Conservation (phyloP, 1,140 invertebrate genomes). For the Akabosia matsudoensis region DNA sequence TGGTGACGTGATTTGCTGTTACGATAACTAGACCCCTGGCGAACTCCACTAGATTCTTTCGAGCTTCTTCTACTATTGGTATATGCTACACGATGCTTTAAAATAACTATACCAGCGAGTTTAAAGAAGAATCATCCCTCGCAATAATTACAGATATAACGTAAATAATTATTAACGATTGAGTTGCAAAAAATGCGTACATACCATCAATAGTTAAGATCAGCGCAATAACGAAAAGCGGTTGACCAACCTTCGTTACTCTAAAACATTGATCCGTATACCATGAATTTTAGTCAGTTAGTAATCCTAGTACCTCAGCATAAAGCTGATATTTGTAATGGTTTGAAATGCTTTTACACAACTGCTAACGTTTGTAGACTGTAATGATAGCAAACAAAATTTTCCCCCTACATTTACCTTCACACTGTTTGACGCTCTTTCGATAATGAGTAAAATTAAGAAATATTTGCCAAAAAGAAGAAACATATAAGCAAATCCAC, state of each 20-base stretch:
- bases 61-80: not conserved
- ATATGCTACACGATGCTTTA: not conserved
- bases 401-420: too few species aligned
- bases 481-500: not conserved
- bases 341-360: not conserved
- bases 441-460: constrained; percentile 2
- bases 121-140: not conserved
- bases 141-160: not conserved
- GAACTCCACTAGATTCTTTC: not conserved
- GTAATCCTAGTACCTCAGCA: not conserved
- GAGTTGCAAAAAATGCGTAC: constrained; percentile 13
- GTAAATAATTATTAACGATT: not conserved
- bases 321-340: not conserved
- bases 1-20: not conserved
- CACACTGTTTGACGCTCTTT: not conserved
- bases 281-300: not conserved
- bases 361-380: too few species aligned
- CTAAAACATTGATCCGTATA: not conserved
- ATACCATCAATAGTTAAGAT: too few species aligned
- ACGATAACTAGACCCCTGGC: not conserved
- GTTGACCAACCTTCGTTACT: constrained; percentile 2
- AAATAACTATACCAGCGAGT: not conserved
- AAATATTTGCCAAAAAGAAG: not conserved
- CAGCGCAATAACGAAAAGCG: not conserved
- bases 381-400: not conserved